Base-by-base conservation (phyloP, 2,113 vertebrate genomes). In the Ovis canadensis region DNA sequence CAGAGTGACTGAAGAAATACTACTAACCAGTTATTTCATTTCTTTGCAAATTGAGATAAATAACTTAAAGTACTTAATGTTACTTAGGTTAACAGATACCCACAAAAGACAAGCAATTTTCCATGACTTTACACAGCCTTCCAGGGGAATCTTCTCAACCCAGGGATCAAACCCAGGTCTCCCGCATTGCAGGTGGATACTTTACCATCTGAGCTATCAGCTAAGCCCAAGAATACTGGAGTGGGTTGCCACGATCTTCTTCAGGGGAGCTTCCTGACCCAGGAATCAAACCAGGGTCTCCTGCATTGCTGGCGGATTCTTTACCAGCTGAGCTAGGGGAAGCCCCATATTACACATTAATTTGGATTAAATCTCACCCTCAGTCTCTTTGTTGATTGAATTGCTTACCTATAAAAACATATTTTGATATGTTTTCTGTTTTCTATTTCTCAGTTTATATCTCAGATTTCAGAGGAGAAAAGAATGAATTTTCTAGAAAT, bases 21-120 rank as follows among this genome's bases (percentile, higher is more conserved):
- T 57, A 43, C 21, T 54, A 64, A 19, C 11, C 17, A 50, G 36
- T 40, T 62, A 78, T 43, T 94, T 84, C 31, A 40, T 54, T 90
- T 94, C 71, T 93, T 92, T 77, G 62, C 36, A 95, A 95, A 97
- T 14, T 81, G 54, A 92, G 54, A 40, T 59, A 88, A 71, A 57
- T 33, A 91, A 96, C 64, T 81, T 87, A 52, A 87, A 84, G 43
- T 80, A 81, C 36, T 74, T 52, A 48, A 84, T 48, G 43, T 55
- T 83, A 83, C 62, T 86, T 86, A 64, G 88, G 57, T 93, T 81
- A 74, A 88, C 85, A 86, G 86, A 90, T 36, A 52, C 2, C 43
- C 6, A 87, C 40, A 90, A 40, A 90, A 94, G 29, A 82, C 29
- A 89, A 85, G 25, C 54, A 82, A 71, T 45, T 80, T 82, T 55